Evolutionary conservation across 2,113 vertebrate species (phyloP), one percentile per base, ranked within the genome.

Genomic region (Hypanus sabinus): DNA sequence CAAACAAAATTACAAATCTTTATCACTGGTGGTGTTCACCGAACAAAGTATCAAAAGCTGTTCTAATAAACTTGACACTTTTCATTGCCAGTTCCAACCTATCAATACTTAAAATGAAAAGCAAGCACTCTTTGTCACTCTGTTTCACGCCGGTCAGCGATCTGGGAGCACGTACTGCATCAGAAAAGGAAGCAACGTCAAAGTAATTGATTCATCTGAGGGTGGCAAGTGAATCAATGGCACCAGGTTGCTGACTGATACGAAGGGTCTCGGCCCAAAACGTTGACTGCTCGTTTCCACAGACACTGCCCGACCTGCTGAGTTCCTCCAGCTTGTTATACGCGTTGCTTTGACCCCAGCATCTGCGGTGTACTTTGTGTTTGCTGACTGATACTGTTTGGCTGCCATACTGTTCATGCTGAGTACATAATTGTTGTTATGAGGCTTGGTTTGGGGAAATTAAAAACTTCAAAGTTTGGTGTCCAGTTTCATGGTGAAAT

Each of bases 1-100:
- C 36, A 55, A 73, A 93, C 90, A 93, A 55, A 93, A 38, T 93
- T 93, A 38, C 91, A 71, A 65, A 27, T 22, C 24, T 93, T 38
- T 11, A 93, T 93, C 91, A 73, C 38, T 55, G 9, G 27, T 93
- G 91, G 70, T 93, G 68, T 46, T 93, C 27, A 75, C 73, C 73
- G 38, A 46, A 93, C 91, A 93, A 93, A 93, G 91, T 93, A 73
- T 73, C 70, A 73, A 73, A 71, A 24, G 36, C 11, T 93, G 38
- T 93, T 93, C 36, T 73, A 73, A 73, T 71, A 93, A 93, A 73
- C 33, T 24, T 73, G 91, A 46, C 68, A 55, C 62, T 93, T 93
- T 73, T 55, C 91, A 93, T 73, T 93, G 91, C 70, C 36, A 73
- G 73, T 93, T 93, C 33, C 91, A 36, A 73, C 55, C 70, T 93